Evolutionary conservation across 2,888 invertebrate species (phyloP), one percentile per base, ranked within the genome.

Genomic region (Belgica antarctica): DNA sequence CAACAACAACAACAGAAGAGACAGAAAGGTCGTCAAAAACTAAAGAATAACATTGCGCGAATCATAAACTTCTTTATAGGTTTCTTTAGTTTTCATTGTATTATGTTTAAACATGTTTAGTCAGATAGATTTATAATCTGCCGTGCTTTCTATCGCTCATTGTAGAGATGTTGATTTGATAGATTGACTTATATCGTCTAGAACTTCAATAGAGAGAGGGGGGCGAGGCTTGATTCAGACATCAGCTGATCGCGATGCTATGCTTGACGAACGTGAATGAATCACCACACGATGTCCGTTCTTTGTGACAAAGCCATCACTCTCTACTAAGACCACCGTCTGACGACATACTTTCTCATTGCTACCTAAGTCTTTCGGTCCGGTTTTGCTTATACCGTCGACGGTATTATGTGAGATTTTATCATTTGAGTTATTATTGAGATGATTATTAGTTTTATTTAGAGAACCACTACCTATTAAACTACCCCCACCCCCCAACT

Each of bases 201-300:
- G 34, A 27, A 61, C 61, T 70, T 47, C 52, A 70, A 31, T 47
- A 77, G 82, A 85, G 85, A 86, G 87, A 87, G 85, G 86, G 87
- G 84, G 86, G 83, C 81, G 86, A 86, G 85, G 84, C 85, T 84
- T 85, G 79, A 87, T 87, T 89, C 91, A 93, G 83, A 93, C 93
- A 83, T 92, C 91, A 78, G 89, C 89, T 76, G 88, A 86, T 78
- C 87, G 84, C 76, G 92, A 92, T 79, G 90, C 89, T 80, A 89
- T 86, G 81, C 89, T 90, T 78, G 91, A 89, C 79, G 92, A 92
- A 80, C 90, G 88, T 82, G 88, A 90, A 83, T 90, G 90, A 80
- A 93, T 89, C 81, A 94, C 92, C 82, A 94, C 93, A 81, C 91
- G 90, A 83, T 92, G 92, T 77, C 89, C 90, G 81, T 92, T 93